These are phyloP conservation scores for Antedon mediterranea DNA, from an alignment of 53 echinoderm and acorn worm genomes.

Conservation along the genomic window DNA sequence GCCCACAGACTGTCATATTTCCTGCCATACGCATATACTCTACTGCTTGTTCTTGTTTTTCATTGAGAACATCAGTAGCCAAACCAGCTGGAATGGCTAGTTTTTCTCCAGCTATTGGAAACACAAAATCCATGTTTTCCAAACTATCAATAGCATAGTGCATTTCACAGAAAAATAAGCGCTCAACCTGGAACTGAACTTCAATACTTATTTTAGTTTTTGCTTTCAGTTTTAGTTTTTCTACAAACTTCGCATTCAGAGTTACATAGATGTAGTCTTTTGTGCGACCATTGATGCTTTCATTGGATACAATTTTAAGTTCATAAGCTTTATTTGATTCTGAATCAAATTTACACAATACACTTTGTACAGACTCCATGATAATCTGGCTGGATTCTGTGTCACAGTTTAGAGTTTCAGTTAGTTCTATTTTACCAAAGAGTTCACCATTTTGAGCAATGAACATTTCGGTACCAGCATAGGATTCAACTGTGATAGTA, in stretches of 20 bases:
- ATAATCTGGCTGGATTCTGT: conserved; percentile 78
- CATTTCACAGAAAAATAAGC: conserved; percentile 50
- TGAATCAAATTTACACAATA: conserved; percentile 67
- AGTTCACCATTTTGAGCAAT: conserved; percentile 31
- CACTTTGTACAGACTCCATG: conserved; percentile 36
- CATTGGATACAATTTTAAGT: conserved; percentile 31
- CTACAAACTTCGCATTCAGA: conserved; percentile 23
- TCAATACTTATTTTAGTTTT: conserved; percentile 7
- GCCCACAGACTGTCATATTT: conserved; percentile 25
- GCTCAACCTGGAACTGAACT: conserved; percentile 71
- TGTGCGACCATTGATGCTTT: conserved; percentile 9
- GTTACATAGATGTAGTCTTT: conserved; percentile 40
- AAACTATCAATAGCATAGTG: conserved; percentile 61
- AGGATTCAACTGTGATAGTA: conserved; percentile 10
- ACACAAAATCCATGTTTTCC: conserved; percentile 44
- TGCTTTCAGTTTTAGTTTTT: conserved; percentile 23
- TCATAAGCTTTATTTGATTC: conserved; percentile 34
- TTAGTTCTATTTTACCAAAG: conserved; percentile 46
- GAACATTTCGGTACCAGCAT: neutral
- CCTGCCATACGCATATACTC: conserved; percentile 30
- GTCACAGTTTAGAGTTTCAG: conserved; percentile 51
- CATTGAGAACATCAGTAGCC: too few relatives aligned
- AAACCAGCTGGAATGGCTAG: neutral
- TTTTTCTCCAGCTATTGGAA: conserved; percentile 20
- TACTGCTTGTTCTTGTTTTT: conserved; percentile 43